phyloP scores from a whole-genome alignment of 2,888 invertebrate species.

The Tipula helvola region DNA sequence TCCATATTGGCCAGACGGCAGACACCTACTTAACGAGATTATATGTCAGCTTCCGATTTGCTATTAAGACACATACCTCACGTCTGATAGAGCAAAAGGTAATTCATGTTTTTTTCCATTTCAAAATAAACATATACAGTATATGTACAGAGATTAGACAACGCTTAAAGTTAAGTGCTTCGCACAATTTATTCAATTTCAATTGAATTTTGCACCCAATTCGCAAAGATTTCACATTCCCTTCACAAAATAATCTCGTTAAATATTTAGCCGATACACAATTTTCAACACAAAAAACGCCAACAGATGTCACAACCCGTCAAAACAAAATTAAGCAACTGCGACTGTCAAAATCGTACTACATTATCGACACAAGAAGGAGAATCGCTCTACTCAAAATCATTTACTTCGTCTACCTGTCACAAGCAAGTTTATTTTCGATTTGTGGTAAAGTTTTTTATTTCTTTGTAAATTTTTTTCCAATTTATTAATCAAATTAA shows the following conservation, averaged over 20 bases:
- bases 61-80: no score
- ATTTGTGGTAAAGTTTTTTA: background rate
- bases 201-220: background rate
- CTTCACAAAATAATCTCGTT: background rate
- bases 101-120: no score
- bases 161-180: no score
- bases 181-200: no score
- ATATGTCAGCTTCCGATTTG: no score
- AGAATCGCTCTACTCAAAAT: background rate
- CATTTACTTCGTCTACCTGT: background rate
- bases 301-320: background rate
- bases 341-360: background rate
- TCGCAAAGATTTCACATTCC: background rate
- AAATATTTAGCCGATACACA: background rate
- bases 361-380: background rate
- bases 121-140: no score
- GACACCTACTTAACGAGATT: no score
- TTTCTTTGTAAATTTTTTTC: background rate
- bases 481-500: background rate
- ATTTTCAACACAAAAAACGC: background rate
- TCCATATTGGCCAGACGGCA: no score
- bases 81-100: no score
- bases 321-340: background rate
- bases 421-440: background rate
- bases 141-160: no score